Evolutionary conservation across 1,140 invertebrate species (phyloP).

Genomic region (Drosophila nikananu): DNA sequence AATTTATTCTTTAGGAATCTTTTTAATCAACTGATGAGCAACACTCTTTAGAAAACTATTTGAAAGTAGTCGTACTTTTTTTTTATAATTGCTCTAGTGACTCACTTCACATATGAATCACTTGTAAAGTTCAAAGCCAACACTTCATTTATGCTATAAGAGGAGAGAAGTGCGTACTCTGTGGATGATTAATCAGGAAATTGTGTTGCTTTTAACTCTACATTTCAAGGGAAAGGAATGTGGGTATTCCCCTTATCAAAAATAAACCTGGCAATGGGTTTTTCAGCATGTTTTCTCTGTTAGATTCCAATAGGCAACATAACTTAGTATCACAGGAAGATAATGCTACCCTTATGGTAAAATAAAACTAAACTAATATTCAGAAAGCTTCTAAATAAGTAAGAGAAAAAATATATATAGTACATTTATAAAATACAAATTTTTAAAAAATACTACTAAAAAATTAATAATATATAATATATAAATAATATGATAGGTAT

Average conservation of each 20-base stretch:
- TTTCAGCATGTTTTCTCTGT: not conserved
- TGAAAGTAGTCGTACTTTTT: slow-evolving; percentile 5
- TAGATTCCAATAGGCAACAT: too few species aligned
- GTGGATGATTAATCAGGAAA: slow-evolving; percentile 31
- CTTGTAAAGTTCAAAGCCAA: slow-evolving; percentile 15
- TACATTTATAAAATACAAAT: too few species aligned
- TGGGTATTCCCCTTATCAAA: not conserved
- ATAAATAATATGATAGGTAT: too few species aligned
- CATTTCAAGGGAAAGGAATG: not conserved
- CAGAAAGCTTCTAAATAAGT: too few species aligned
- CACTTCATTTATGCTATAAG: slow-evolving; percentile 7
- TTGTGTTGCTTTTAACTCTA: not conserved
- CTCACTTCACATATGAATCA: slow-evolving; percentile 21
- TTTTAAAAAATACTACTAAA: too few species aligned
- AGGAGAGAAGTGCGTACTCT: slow-evolving; percentile 11
- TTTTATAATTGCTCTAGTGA: slow-evolving; percentile 9
- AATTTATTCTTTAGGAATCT: not conserved
- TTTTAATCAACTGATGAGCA: not conserved
- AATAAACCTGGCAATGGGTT: not conserved
- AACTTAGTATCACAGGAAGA: not conserved
- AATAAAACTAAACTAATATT: too few species aligned
- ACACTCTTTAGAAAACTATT: slow-evolving; percentile 16
- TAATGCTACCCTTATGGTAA: too few species aligned
- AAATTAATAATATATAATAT: too few species aligned
- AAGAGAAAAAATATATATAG: too few species aligned